Evolutionary conservation across 2,113 vertebrate species (phyloP).

Genomic region (Charina bottae): DNA sequence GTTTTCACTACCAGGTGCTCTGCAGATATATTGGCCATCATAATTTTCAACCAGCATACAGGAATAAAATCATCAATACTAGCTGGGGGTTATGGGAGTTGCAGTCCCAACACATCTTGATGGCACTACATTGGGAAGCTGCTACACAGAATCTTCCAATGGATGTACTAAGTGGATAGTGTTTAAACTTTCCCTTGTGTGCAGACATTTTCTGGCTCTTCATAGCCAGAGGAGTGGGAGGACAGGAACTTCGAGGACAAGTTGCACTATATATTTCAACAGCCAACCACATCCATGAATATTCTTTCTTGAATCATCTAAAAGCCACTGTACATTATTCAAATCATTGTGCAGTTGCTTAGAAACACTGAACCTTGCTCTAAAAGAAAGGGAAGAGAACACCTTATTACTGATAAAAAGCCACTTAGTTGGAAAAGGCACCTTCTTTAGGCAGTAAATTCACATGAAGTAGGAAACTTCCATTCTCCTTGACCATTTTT

Average conservation of each 20-base stretch:
- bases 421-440: background rate
- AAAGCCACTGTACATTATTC: slow-evolving; percentile 27
- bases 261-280: background rate
- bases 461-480: background rate
- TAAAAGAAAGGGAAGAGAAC: background rate
- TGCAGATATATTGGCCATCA: background rate
- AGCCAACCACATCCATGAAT: background rate
- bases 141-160: background rate
- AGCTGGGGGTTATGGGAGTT: background rate
- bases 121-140: background rate
- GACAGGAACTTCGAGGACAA: background rate
- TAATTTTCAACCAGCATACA: background rate
- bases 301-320: slow-evolving; percentile 14
- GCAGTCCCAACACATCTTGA: background rate
- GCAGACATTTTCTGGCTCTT: slow-evolving; percentile 1
- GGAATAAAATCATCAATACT: background rate
- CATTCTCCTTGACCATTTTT: background rate
- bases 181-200: background rate
- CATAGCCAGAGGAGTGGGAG: background rate
- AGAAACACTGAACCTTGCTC: slow-evolving; percentile 42
- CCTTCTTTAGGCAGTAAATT: background rate
- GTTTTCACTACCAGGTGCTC: background rate
- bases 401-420: slow-evolving; percentile 17
- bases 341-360: slow-evolving; percentile 36
- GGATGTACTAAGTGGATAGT: background rate